phyloP scores from a whole-genome alignment of 2,797 vertebrate species.

The Psittacula echo region DNA sequence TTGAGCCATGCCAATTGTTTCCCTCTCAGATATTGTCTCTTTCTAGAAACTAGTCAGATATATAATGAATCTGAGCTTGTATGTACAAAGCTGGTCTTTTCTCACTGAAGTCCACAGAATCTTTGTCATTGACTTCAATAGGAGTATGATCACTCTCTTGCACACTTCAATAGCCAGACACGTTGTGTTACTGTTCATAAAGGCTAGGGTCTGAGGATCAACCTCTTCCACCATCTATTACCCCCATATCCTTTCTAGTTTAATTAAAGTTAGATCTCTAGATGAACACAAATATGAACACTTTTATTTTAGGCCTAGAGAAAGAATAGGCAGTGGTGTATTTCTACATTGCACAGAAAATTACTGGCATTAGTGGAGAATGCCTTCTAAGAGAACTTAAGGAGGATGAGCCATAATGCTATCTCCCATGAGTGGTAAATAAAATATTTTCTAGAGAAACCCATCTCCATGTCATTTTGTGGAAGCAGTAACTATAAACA shows the following conservation, averaged over 20 bases:
- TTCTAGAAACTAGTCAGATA: neutral
- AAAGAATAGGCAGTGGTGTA: neutral
- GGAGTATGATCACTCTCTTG: neutral
- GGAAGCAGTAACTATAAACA: neutral
- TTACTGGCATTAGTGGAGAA: neutral
- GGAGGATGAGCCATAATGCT: neutral
- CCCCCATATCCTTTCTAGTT: neutral
- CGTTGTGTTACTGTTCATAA: neutral
- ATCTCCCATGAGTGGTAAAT: neutral
- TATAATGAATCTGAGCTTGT: neutral
- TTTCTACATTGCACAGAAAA: neutral
- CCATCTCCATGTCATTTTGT: fast-evolving
- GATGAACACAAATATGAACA: neutral
- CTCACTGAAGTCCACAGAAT: neutral
- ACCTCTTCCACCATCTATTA: neutral
- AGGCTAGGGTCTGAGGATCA: neutral
- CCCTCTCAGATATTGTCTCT: neutral
- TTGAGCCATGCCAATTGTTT: neutral
- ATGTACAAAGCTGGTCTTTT: neutral
- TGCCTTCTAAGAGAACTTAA: neutral
- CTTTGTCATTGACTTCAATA: neutral
- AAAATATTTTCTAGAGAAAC: neutral
- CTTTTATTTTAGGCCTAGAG: neutral
- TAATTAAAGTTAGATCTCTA: neutral
- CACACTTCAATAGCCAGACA: neutral